Percentiles rank a stretch among this genome's conserved stretches.
phyloP scores from a whole-genome alignment of 2,888 invertebrate genomes.

The Pachymerium ferrugineum region DNA sequence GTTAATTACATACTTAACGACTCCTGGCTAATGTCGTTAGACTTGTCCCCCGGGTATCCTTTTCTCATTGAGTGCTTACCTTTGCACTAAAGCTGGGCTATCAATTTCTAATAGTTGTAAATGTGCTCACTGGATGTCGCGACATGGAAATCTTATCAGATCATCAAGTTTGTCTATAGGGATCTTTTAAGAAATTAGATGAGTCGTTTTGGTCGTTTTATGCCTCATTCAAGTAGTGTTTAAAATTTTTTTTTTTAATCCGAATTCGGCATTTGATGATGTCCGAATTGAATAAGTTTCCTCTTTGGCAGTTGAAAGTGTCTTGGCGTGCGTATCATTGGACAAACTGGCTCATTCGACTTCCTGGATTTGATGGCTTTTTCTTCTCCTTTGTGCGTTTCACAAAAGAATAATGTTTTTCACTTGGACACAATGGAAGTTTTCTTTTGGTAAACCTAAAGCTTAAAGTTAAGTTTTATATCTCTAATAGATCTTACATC shows the following conservation, averaged over 20 bases:
- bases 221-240: neutral
- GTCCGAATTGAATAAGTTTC: constrained; percentile 21
- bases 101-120: constrained; percentile 14
- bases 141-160: neutral
- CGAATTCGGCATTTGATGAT: neutral
- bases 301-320: constrained; percentile 14
- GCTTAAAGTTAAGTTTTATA: neutral
- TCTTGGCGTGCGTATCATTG: constrained; percentile 21
- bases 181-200: neutral
- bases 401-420: constrained; percentile 15
- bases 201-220: neutral
- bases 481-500: neutral
- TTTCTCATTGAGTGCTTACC: constrained; percentile 15
- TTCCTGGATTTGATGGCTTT: constrained; percentile 21
- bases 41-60: neutral
- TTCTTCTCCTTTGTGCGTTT: constrained; percentile 15
- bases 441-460: neutral
- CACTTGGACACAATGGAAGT: neutral
- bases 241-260: neutral
- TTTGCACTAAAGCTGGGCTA: constrained; percentile 21
- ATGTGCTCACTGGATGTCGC: constrained; percentile 10
- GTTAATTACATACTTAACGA: constrained; percentile 18
- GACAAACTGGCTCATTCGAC: constrained; percentile 11
- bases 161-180: neutral
- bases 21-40: constrained; percentile 18